Base-by-base conservation (phyloP, 2,113 vertebrate species). In the Chaenocephalus aceratus region DNA sequence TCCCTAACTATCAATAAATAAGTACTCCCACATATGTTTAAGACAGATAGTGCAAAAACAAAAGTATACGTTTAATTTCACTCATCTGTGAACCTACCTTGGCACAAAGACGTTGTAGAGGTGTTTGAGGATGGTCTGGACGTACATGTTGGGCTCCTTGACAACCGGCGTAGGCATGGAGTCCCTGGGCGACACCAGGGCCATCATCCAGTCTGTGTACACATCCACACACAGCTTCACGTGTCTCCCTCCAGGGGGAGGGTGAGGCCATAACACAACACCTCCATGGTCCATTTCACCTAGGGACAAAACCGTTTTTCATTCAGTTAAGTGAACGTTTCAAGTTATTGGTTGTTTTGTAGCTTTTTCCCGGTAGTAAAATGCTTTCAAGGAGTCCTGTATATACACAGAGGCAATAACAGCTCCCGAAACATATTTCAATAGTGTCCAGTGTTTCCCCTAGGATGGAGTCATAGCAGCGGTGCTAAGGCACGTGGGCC, bases 261-360 rank as follows among this genome's bases (percentile, higher is more conserved):
- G 12, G 97, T 98, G 82, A 99, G 90, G 72, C 97, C 97, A 16
- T 98, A 99, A 87, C 97, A 98, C 87, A 99, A 95, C 70, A 98
- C 97, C 92, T 99, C 97, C 97, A 99, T 98, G 51, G 97, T 98
- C 97, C 97, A 99, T 93, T 98, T 99, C 80, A 99, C 97, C 97
- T 98, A 74, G 4, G 26, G 73, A 66, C 3, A 68, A 85, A 70
- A 61, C 0, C 16, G 18, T 21, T 64, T 41, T 11, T 67, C 15
- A 51, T 77, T 6, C 14, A 54, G 12, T 12, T n/a, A 5, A 15
- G 21, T 51, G 9, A 54, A 52, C n/a, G n/a, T 54, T 70, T 3
- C 4, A 16, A 45, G 5, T 52, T 60, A 6, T 7, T 16, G 6
- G 5, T 57, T 36, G 2, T 45, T 53, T 48, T 45, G 18, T 15